Evolutionary conservation across 2,888 invertebrate genomes (phyloP), one percentile per base, ranked within the genome.

Genomic region (Dendrolimus houi): DNA sequence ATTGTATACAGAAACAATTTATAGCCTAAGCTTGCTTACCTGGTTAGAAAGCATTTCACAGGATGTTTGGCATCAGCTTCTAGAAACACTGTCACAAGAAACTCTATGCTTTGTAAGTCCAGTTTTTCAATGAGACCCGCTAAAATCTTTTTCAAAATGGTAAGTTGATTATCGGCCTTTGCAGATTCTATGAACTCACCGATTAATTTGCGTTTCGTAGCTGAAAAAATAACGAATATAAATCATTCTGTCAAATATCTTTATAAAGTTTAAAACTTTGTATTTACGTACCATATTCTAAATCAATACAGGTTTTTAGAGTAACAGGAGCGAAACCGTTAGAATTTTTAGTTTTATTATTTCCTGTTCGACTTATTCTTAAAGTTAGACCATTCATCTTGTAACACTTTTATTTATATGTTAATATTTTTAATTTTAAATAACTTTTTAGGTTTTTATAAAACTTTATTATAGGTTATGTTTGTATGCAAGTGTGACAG

Each of bases 41-140:
- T 84, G 54, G 77, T 65, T 10, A 88, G 59, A 64, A 81, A 85
- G 63, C 83, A 79, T 70, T 89, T 89, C 0, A 87, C 69, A 8
- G 89, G 89, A 65, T 90, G 88, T 65, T 87, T 88, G 1, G 74
- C 61, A 40, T 83, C 81, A 9, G 87, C 79, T 57, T 83, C 65
- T 57, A 85, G 69, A 60, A 78, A 88, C 2, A 79, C 69, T 9
- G 70, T 55, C 10, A 76, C 81, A 12, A 90, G 65, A 60, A 87
- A 82, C 17, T 66, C 63, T 1, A 78, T 62, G 7, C 67, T 54
- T n/a, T 67, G 64, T 40, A 52, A 12, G 40, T 74, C 61, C 7
- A 52, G 41, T 1, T 56, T 53, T 3, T 65, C 62, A 56, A 62
- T 63, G 2, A 61, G 57, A 10, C 58, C 59, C 40, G 67, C 66